phyloP scores from a whole-genome alignment of 2,113 vertebrate genomes.

The Ailurus styani region DNA sequence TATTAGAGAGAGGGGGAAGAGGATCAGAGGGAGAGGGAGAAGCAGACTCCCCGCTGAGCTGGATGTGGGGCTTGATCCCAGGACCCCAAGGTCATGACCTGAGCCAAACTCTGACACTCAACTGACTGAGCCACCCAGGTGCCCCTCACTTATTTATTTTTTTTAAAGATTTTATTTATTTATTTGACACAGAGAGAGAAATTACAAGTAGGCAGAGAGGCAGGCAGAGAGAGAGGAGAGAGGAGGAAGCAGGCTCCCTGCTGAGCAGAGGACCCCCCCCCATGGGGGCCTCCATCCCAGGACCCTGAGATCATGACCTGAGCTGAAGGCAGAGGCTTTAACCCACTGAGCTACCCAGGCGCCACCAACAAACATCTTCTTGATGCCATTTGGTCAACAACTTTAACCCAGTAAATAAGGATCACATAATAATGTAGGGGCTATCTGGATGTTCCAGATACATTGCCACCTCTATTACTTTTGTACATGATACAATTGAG shows the following conservation, averaged over 20 bases:
- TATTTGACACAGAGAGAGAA: too few relatives aligned
- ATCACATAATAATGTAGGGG: background rate
- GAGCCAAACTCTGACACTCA: background rate
- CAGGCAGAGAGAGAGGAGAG: too few relatives aligned
- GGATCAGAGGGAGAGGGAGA: background rate
- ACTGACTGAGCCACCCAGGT: background rate
- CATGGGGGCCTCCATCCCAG: too few relatives aligned
- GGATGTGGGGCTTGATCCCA: background rate
- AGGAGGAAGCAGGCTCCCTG: too few relatives aligned
- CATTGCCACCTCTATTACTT: background rate
- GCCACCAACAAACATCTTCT: background rate
- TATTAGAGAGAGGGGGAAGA: background rate
- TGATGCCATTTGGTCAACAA: background rate
- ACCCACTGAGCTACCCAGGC: background rate
- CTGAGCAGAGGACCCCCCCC: too few relatives aligned
- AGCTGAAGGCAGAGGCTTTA: too few relatives aligned
- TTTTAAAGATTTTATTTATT: too few relatives aligned
- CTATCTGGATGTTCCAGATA: background rate
- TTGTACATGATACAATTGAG: background rate
- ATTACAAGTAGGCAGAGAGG: too few relatives aligned
- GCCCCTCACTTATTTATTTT: background rate
- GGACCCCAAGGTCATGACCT: background rate
- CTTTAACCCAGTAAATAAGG: background rate
- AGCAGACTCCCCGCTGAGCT: background rate
- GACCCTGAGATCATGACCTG: too few relatives aligned